Percentiles rank a stretch among this genome's conserved stretches.
These are phyloP conservation scores for Nomada ferruginata DNA, from an alignment of 2,888 invertebrate genomes.

Conservation along the genomic window DNA sequence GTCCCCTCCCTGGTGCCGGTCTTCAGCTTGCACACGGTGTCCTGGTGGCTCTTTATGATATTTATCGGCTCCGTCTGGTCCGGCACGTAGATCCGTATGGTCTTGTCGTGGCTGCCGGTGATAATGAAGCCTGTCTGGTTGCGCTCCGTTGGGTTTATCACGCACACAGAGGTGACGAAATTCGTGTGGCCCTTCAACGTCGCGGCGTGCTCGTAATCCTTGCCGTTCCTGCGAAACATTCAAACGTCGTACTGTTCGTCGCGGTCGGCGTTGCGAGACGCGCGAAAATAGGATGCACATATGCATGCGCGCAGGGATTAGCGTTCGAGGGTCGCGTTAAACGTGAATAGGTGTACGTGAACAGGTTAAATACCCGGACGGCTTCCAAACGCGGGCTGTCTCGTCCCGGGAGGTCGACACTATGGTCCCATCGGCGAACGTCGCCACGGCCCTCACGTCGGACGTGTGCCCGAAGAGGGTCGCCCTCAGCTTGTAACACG, in stretches of 20 bases:
- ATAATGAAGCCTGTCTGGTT: slow-evolving; percentile 92
- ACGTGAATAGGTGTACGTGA: background rate
- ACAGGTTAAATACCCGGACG: slow-evolving; percentile 87
- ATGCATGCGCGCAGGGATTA: too few species aligned
- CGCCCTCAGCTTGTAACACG: slow-evolving; percentile 91
- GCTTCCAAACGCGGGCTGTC: slow-evolving; percentile 94
- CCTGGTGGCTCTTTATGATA: slow-evolving; percentile 91
- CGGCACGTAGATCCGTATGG: slow-evolving; percentile 91
- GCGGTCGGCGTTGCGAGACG: background rate
- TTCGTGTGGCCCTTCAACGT: slow-evolving; percentile 93
- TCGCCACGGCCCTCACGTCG: slow-evolving; percentile 93
- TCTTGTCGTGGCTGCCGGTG: slow-evolving; percentile 95
- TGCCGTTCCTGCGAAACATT: slow-evolving; percentile 85
- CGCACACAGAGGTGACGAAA: slow-evolving; percentile 93
- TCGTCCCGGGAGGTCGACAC: slow-evolving; percentile 95
- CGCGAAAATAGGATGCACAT: background rate
- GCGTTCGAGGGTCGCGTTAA: too few species aligned
- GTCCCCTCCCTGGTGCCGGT: slow-evolving; percentile 84
- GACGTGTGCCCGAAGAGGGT: slow-evolving; percentile 92
- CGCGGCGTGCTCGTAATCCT: slow-evolving; percentile 88
- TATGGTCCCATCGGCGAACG: slow-evolving; percentile 88
- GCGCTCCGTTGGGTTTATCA: slow-evolving; percentile 88
- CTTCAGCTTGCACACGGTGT: slow-evolving; percentile 88
- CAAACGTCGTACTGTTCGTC: background rate
- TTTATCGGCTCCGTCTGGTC: slow-evolving; percentile 89